Base-by-base conservation (phyloP, 2,888 invertebrate species). In the Ashinkailepas kermadecensis region DNA sequence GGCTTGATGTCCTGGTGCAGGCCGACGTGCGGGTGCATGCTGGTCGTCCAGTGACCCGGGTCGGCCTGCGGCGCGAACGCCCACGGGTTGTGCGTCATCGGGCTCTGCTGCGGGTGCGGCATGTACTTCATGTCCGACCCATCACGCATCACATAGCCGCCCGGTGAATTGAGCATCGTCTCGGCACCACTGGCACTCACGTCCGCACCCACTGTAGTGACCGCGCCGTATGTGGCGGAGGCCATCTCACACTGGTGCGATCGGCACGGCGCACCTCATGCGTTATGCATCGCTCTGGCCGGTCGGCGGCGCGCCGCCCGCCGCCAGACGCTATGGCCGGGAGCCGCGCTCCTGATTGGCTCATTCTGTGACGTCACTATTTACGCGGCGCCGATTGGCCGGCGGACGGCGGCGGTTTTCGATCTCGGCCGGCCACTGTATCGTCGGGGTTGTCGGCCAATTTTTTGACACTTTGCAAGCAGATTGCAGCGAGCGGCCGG, bases 121-220 rank as follows among this genome's bases (percentile, higher is more conserved):
- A 94, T 92, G 89, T 97, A 97, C 90, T 97, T 97, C 95, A 97
- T 95, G 89, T 97, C 97, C 86, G 93, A 87, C 82, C 85, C 83
- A 62, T 84, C 84, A 80, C 84, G 83, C 64, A 78, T 82, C 81
- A 83, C 84, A 82, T 84, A 84, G 80, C 84, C 84, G 78, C 84
- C 84, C 79, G 83, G 84, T 81, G 83, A 82, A 83, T 84, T 84
- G 79, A 84, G 83, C 82, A 84, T 84, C 82, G 83, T 84, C 83
- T 79, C 79, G 79, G 79, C 79, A 57, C 57, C 79, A 79, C 79
- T 79, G 18, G 54, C 79, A 59, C 79, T 25, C 57, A 23, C 79
- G 79, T 58, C 58, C 79, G 79, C 58, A 18, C 58, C 79, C 13
- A 7, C 79, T 23, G 79, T 13, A 25, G 58, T 58, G 3, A 58